phyloP scores from a whole-genome alignment of 1,140 invertebrate genomes.

The Octopus sinensis region DNA sequence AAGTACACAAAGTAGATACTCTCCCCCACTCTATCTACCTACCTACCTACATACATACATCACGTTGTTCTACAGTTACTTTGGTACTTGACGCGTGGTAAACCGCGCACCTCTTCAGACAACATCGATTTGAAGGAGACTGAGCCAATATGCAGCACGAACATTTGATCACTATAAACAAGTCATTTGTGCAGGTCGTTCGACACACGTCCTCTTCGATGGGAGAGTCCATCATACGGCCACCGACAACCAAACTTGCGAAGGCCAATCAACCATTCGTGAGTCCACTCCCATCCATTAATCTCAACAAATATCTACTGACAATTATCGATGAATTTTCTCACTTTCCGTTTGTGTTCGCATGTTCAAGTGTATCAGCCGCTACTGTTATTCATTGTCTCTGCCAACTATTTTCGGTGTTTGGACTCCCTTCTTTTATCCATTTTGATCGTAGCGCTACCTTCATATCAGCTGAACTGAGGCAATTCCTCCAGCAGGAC shows the following conservation, averaged over 20 bases:
- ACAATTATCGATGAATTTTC: slow-evolving; percentile 48
- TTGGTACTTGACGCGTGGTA: too few species aligned
- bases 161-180: too few species aligned
- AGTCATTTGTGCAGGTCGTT: too few species aligned
- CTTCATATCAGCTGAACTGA: slow-evolving; percentile 22
- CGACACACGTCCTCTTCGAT: too few species aligned
- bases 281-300: slow-evolving; percentile 33
- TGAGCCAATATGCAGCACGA: too few species aligned
- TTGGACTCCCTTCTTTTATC: neutral
- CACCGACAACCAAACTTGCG: slow-evolving; percentile 23
- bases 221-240: too few species aligned
- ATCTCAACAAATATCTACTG: slow-evolving; percentile 37
- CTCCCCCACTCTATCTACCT: too few species aligned
- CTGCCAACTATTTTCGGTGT: slow-evolving; percentile 16
- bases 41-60: too few species aligned
- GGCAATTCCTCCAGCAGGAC: slow-evolving; percentile 17
- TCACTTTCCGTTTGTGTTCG: slow-evolving; percentile 45
- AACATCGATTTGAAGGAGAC: too few species aligned
- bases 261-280: slow-evolving; percentile 41
- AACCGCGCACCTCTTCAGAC: too few species aligned
- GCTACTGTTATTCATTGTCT: slow-evolving; percentile 35
- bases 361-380: slow-evolving; percentile 29
- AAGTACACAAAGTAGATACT: too few species aligned
- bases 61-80: too few species aligned
- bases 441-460: neutral